phyloP scores from a whole-genome alignment of 2,888 invertebrate species.

The Philaethria dido region DNA sequence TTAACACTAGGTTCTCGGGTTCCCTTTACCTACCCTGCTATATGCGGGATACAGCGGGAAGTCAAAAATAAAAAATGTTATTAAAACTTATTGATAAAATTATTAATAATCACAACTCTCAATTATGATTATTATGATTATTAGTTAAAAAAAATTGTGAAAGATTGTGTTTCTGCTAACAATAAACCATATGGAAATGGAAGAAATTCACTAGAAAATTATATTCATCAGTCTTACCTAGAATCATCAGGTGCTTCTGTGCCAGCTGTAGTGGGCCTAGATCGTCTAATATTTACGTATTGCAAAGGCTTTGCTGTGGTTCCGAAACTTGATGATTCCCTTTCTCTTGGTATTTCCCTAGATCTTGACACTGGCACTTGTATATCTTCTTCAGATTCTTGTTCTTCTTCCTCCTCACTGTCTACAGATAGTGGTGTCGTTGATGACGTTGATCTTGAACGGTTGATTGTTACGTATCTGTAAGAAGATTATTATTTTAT shows the following conservation, averaged over 20 bases:
- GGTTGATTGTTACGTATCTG: slow-evolving; percentile 85
- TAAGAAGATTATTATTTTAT: slow-evolving; percentile 23
- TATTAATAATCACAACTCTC: no score
- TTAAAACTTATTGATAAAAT: no score
- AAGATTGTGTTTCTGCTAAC: no score
- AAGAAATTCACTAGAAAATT: no score
- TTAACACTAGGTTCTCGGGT: no score
- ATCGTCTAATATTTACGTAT: slow-evolving; percentile 89
- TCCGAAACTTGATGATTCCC: slow-evolving; percentile 53
- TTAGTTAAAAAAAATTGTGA: no score
- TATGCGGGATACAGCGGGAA: no score
- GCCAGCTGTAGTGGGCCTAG: slow-evolving; percentile 77
- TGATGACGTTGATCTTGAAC: slow-evolving; percentile 81
- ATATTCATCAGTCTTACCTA: slow-evolving; percentile 31
- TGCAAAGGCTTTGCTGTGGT: slow-evolving; percentile 78
- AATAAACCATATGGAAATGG: no score
- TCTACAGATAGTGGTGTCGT: slow-evolving; percentile 62
- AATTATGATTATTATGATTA: no score
- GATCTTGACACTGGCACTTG: slow-evolving; percentile 48
- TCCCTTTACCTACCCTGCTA: no score
- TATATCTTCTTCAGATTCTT: slow-evolving; percentile 52
- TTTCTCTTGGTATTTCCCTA: slow-evolving; percentile 49
- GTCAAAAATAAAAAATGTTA: no score
- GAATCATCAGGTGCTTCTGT: slow-evolving; percentile 68
- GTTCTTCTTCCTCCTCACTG: slow-evolving; percentile 56